phyloP scores from a whole-genome alignment of 1,140 invertebrate genomes.

The Drosophila nebulosa region DNA sequence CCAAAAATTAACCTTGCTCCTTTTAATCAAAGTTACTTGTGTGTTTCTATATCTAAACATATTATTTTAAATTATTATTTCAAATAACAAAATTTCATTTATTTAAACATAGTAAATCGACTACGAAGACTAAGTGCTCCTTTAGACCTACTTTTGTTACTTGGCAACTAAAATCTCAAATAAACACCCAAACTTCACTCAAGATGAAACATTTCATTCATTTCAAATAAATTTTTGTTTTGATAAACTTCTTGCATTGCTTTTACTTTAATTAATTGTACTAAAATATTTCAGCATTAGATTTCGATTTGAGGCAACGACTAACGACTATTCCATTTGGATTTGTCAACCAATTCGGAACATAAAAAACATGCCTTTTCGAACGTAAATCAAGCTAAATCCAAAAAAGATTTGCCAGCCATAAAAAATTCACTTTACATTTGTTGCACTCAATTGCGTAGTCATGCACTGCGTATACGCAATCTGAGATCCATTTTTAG shows the following conservation, averaged over 20 bases:
- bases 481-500: slow-evolving; percentile 27
- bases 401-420: neutral
- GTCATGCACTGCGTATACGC: slow-evolving; percentile 37
- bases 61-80: too few relatives aligned
- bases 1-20: too few relatives aligned
- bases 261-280: neutral
- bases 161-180: too few relatives aligned
- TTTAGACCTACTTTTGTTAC: too few relatives aligned
- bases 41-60: too few relatives aligned
- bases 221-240: neutral
- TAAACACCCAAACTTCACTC: too few relatives aligned
- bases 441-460: slow-evolving; percentile 41
- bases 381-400: slow-evolving; percentile 12
- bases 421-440: neutral
- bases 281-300: neutral
- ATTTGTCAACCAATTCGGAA: too few relatives aligned
- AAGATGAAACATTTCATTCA: too few relatives aligned
- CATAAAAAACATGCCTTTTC: slow-evolving; percentile 23
- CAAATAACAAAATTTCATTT: too few relatives aligned
- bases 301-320: neutral
- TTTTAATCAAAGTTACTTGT: too few relatives aligned
- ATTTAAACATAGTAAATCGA: too few relatives aligned
- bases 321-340: neutral
- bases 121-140: too few relatives aligned
- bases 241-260: neutral